Conservation (phyloP, 1,140 invertebrate species). For the Trichogramma pretiosum region DNA sequence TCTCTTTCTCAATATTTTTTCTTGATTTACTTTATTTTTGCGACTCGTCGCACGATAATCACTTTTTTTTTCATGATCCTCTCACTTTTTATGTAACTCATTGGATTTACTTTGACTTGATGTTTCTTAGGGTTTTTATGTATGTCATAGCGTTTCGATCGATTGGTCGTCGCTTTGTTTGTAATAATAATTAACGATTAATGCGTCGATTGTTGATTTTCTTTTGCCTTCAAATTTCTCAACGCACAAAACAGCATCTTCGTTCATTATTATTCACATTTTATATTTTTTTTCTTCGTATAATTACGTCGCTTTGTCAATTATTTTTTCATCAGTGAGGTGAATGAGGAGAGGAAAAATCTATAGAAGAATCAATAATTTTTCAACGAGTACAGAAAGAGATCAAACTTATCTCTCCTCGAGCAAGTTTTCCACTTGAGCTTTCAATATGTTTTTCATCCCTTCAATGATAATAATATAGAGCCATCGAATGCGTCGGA, state of each 20-base stretch:
- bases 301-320: too few species aligned
- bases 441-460: not conserved
- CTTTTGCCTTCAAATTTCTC: too few species aligned
- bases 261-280: too few species aligned
- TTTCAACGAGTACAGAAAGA: conserved; percentile 9
- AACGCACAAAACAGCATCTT: too few species aligned
- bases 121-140: too few species aligned
- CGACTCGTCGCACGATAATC: too few species aligned
- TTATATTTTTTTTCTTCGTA: too few species aligned
- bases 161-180: not conserved
- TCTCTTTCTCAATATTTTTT: conserved; percentile 16
- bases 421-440: not conserved
- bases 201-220: conserved; percentile 5
- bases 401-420: not conserved
- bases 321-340: not conserved
- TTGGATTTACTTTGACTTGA: not conserved
- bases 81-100: conserved; percentile 13
- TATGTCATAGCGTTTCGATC: too few species aligned
- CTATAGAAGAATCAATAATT: conserved; percentile 2
- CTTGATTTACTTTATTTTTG: conserved; percentile 7
- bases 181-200: not conserved
- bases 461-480: not conserved
- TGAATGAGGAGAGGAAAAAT: conserved; percentile 7
- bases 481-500: not conserved
- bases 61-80: conserved; percentile 7